Conservation (phyloP, 2,113 vertebrate species). For the Thamnophis sirtalis region DNA sequence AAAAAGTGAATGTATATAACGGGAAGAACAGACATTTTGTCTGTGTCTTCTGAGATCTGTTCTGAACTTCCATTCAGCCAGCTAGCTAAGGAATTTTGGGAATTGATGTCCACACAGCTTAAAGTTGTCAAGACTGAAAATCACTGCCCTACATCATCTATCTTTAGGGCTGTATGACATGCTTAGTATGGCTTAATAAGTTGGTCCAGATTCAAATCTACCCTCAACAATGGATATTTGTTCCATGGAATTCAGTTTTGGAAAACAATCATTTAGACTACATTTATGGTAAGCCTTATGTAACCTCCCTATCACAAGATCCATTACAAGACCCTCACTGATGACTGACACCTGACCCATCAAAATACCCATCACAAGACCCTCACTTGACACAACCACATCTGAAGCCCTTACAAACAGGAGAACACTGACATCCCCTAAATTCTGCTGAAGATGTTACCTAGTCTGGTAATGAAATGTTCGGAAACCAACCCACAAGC, state of each 20-base stretch:
- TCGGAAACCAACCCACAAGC: no score
- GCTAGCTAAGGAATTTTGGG: not conserved
- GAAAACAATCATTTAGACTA: not conserved
- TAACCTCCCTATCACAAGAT: no score
- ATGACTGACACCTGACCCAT: no score
- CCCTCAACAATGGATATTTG: not conserved
- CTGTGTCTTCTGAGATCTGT: not conserved
- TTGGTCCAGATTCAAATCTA: not conserved
- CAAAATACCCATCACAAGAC: no score
- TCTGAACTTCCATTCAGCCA: not conserved
- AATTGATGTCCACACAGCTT: not conserved
- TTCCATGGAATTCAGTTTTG: not conserved
- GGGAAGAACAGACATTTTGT: not conserved
- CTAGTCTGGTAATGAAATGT: no score
- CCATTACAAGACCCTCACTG: no score
- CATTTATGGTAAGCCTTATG: not conserved
- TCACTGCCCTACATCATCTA: not conserved
- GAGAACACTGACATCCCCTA: no score
- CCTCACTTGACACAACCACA: no score
- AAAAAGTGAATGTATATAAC: not conserved
- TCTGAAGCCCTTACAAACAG: no score
- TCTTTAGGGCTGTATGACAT: not conserved
- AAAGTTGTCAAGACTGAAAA: not conserved
- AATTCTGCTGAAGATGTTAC: no score
- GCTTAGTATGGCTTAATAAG: not conserved